Base-by-base conservation (phyloP, 2,113 vertebrate species). In the Spea multiplicata region DNA sequence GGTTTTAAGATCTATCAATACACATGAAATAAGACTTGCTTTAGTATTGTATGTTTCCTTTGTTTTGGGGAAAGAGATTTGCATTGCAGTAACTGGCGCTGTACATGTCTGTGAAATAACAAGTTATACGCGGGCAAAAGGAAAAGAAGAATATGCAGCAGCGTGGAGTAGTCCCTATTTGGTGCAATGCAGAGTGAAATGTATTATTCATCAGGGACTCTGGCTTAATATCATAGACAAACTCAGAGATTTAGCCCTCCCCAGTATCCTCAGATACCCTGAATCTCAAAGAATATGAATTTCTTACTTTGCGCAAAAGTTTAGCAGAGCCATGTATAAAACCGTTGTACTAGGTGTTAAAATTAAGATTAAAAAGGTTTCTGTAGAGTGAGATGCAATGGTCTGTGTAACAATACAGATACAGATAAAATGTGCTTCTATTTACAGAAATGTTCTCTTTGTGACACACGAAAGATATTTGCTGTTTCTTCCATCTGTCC, bases 101-200 rank as follows among this genome's bases (percentile, higher is more conserved):
- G 55, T 59, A 13, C 55, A 30, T 59, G 2, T 59, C 14, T 13
- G 4, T 59, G 5, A 5, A 12, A 59, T 59, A 4, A 59, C 4
- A 59, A 2, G 8, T 13, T 13, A 9, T 2, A 8, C 10, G 4
- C 55, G 4, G 14, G 12, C 8, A 13, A 9, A 59, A 12, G 55
- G 9, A 13, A 13, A 59, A 13, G 14, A 1, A 59, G 55, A 8
- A 59, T 12, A 13, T 9, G 55, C 10, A 53, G 8, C 3, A 59
- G 9, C 14, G 12, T 59, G 55, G 8, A 59, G 4, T 49, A 45
- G 44, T 8, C 14, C 50, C 46, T 44, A 13, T 74, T 65, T 74
- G 73, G 52, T 65, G 73, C 61, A 74, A 30, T 74, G 73, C 73
- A 74, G 73, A 74, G 46, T 50, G 5, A 64, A 52, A 74, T 66